A percentile compares a stretch with the other conserved stretches of the same genome.
Conservation (phyloP, 2,797 vertebrate genomes). For the Podargus strigoides region DNA sequence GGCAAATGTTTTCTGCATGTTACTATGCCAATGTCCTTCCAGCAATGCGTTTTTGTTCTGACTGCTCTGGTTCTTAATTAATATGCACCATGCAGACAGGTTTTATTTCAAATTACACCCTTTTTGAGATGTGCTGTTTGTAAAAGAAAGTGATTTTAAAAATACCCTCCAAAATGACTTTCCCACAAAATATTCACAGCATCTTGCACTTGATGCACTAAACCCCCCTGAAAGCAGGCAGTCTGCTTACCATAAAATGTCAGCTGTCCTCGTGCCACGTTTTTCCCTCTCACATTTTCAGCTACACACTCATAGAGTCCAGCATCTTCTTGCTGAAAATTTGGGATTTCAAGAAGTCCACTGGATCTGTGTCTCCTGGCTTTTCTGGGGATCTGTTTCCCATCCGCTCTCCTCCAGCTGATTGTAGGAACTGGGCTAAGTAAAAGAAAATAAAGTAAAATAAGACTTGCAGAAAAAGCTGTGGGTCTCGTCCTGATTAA, state of each 20-base stretch:
- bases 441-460: background rate
- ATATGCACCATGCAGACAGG: background rate
- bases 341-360: slow-evolving; percentile 92
- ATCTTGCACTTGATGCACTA: background rate
- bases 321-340: slow-evolving; percentile 94
- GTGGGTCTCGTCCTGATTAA: rapidly evolving
- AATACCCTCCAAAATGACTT: background rate
- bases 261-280: slow-evolving; percentile 90
- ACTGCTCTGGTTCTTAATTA: background rate
- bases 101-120: background rate
- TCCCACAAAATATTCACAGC: background rate
- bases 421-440: slow-evolving; percentile 90
- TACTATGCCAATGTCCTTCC: background rate
- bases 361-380: slow-evolving; percentile 87
- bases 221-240: slow-evolving; percentile 12
- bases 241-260: slow-evolving; percentile 89
- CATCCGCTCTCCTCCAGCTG: slow-evolving; percentile 87
- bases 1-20: background rate
- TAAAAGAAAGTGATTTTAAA: background rate
- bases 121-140: background rate
- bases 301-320: slow-evolving; percentile 91
- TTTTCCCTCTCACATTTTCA: slow-evolving; percentile 92
- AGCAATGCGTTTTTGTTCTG: background rate
- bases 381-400: slow-evolving; percentile 86
- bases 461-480: background rate